phyloP scores from a whole-genome alignment of 2,888 invertebrate species.

The Watsonalla cultraria region DNA sequence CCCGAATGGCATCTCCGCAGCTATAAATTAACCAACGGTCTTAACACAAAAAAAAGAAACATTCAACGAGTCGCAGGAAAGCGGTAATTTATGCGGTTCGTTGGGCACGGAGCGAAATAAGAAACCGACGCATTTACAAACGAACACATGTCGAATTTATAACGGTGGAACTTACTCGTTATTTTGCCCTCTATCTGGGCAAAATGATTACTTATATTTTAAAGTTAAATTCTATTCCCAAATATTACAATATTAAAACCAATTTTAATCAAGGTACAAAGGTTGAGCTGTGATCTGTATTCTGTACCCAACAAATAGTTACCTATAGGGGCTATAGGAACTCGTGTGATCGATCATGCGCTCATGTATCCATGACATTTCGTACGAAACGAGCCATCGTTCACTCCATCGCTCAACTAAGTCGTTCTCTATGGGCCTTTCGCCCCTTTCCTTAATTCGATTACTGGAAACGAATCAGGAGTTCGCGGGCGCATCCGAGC shows the following conservation, averaged over 20 bases:
- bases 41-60: constrained; percentile 42
- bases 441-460: constrained; percentile 45
- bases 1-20: constrained; percentile 28
- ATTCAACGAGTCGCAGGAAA: constrained; percentile 47
- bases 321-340: neutral
- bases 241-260: neutral
- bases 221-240: no score
- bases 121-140: constrained; percentile 30
- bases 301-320: constrained; percentile 2
- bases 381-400: constrained; percentile 38
- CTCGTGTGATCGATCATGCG: constrained; percentile 39
- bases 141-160: constrained; percentile 29
- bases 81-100: constrained; percentile 59
- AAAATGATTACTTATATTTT: no score
- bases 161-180: constrained; percentile 5
- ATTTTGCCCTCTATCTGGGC: neutral
- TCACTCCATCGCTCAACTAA: constrained; percentile 43
- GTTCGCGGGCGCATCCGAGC: constrained; percentile 36
- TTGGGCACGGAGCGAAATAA: constrained; percentile 43
- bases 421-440: constrained; percentile 38
- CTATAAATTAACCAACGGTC: constrained; percentile 50
- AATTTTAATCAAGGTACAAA: neutral
- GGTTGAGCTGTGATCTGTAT: neutral
- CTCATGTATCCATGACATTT: constrained; percentile 27
- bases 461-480: constrained; percentile 42